Conservation (phyloP, 2,113 vertebrate genomes). For the Meles meles region DNA sequence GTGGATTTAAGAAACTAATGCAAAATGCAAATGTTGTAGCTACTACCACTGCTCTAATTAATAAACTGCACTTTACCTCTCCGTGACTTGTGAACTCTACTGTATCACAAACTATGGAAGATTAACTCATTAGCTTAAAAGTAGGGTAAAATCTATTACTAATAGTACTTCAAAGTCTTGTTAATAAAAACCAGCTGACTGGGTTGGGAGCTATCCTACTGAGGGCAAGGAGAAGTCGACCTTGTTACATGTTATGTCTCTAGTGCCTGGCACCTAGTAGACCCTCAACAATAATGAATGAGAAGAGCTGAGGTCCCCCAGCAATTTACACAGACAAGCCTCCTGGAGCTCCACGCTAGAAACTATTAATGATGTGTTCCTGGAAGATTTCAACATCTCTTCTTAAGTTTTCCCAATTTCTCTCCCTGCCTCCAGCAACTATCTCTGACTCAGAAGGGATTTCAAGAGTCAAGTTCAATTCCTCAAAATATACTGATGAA, state of each 20-base stretch:
- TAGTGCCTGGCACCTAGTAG: not conserved
- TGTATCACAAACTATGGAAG: not conserved
- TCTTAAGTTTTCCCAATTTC: not conserved
- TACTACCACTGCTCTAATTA: not conserved
- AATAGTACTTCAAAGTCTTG: not conserved
- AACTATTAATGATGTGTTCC: not conserved
- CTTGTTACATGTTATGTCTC: not conserved
- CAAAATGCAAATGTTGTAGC: not conserved
- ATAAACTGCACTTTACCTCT: not conserved
- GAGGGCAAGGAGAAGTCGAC: not conserved
- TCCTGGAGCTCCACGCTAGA: not conserved
- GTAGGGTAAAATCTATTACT: not conserved
- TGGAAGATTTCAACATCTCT: slow-evolving; percentile 7
- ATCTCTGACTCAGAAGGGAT: slow-evolving; percentile 5
- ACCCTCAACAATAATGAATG: not conserved
- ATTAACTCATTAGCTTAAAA: not conserved
- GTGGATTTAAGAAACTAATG: not conserved
- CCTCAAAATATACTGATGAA: not conserved
- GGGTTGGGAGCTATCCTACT: not conserved
- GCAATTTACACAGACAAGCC: not conserved
- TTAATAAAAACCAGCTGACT: not conserved
- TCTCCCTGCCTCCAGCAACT: not conserved
- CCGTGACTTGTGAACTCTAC: not conserved
- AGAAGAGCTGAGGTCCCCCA: not conserved
- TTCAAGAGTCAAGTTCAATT: not conserved